These are phyloP conservation scores for Mythimna vitellina DNA, from an alignment of 2,888 invertebrate genomes.

Conservation along the genomic window DNA sequence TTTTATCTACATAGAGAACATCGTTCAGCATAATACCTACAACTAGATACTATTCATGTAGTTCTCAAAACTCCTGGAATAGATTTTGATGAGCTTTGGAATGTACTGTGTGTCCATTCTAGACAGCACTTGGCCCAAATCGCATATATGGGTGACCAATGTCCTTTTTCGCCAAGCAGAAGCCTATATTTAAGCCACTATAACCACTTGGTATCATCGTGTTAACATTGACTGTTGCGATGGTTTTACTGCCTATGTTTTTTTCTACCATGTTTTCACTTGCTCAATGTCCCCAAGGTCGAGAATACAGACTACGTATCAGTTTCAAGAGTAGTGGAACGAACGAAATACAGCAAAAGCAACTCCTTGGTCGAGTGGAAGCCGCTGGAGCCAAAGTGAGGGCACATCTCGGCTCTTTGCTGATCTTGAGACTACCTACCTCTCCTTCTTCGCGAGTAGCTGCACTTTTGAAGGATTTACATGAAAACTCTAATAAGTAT, in stretches of 20 bases:
- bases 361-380: conserved; percentile 67
- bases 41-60: too few relatives aligned
- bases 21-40: too few relatives aligned
- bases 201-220: neutral
- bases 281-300: conserved; percentile 61
- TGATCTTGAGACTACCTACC: conserved; percentile 79
- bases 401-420: conserved; percentile 79
- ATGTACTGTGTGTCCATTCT: too few relatives aligned
- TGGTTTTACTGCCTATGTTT: neutral
- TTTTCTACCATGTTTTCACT: neutral
- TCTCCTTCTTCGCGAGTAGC: conserved; percentile 77
- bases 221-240: neutral
- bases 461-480: conserved; percentile 73
- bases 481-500: conserved; percentile 69
- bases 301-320: conserved; percentile 78
- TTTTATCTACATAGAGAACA: too few relatives aligned
- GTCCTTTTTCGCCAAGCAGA: neutral
- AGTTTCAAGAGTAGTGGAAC: conserved; percentile 60
- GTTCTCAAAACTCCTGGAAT: too few relatives aligned
- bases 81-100: too few relatives aligned
- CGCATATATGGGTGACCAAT: too few relatives aligned
- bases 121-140: too few relatives aligned
- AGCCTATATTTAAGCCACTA: neutral
- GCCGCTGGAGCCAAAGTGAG: conserved; percentile 76
- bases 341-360: conserved; percentile 36